Conservation (phyloP, 2,113 vertebrate genomes). For the Pterocles gutturalis region DNA sequence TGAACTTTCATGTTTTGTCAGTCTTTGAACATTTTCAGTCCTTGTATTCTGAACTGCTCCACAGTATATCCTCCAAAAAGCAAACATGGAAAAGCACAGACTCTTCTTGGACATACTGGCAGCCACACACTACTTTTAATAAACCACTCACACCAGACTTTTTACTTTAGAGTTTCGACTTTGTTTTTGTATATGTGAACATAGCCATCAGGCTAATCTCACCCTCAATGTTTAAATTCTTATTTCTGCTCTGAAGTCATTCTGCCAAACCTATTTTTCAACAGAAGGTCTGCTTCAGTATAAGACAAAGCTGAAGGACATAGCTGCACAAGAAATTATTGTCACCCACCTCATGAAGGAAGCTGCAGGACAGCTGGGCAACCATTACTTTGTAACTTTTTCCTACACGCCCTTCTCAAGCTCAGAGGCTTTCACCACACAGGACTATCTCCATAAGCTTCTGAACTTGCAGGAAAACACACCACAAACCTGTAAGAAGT, state of each 20-base stretch:
- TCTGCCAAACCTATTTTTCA: background rate
- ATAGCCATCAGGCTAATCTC: background rate
- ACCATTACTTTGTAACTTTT: background rate
- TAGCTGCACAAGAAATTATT: background rate
- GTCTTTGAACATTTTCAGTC: background rate
- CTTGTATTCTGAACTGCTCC: background rate
- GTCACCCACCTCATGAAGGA: background rate
- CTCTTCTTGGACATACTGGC: background rate
- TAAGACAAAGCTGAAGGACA: background rate
- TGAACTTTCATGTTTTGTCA: background rate
- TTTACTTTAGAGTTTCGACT: background rate
- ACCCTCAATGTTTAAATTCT: background rate
- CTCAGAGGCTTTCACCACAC: background rate
- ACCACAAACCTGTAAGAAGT: background rate
- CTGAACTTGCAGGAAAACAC: background rate
- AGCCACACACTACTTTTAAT: background rate
- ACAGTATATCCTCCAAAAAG: background rate
- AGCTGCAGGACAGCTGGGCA: background rate
- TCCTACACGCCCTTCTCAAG: fast-evolving
- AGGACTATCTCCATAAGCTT: background rate
- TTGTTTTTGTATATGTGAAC: background rate
- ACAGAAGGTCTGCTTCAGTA: background rate
- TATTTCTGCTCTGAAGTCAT: background rate
- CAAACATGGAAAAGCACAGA: background rate
- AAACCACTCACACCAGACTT: background rate